These are phyloP conservation scores for Torymus texanus DNA, from an alignment of 2,888 invertebrate species.

Conservation along the genomic window DNA sequence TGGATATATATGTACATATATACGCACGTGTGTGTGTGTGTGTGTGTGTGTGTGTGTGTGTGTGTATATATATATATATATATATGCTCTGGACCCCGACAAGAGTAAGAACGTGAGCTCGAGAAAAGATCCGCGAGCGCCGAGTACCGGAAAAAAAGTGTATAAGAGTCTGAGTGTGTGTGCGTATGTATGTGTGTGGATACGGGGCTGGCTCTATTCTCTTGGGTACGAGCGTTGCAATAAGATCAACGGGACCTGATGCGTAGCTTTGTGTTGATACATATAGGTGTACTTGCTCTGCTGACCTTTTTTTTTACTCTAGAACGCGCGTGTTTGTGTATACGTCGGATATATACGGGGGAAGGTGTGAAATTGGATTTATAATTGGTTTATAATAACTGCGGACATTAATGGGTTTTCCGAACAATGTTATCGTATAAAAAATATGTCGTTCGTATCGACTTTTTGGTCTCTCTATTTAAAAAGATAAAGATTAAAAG, in stretches of 20 bases:
- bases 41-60: background rate
- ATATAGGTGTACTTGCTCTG: background rate
- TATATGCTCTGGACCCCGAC: too few species aligned
- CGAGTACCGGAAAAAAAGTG: too few species aligned
- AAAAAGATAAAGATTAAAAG: too few species aligned
- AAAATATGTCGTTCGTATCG: background rate
- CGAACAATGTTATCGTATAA: background rate
- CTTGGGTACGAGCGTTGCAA: background rate
- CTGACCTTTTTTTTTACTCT: slow-evolving; percentile 1
- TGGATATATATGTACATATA: background rate
- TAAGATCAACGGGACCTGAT: slow-evolving; percentile 26
- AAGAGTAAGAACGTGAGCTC: too few species aligned
- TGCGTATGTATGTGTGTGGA: background rate
- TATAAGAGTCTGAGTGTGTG: too few species aligned
- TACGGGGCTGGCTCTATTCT: background rate
- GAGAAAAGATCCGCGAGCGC: too few species aligned
- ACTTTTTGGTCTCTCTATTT: too few species aligned
- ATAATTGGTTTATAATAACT: slow-evolving; percentile 29
- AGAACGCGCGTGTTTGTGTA: background rate
- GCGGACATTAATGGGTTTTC: slow-evolving; percentile 2
- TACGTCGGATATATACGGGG: background rate
- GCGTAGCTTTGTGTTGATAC: background rate
- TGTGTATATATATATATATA: background rate
- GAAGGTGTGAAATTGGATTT: slow-evolving; percentile 23
- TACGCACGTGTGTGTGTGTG: background rate